Percentiles rank a stretch among this genome's conserved stretches.
Conservation (phyloP, 1,140 invertebrate species). For the Hesperophylax magnus region DNA sequence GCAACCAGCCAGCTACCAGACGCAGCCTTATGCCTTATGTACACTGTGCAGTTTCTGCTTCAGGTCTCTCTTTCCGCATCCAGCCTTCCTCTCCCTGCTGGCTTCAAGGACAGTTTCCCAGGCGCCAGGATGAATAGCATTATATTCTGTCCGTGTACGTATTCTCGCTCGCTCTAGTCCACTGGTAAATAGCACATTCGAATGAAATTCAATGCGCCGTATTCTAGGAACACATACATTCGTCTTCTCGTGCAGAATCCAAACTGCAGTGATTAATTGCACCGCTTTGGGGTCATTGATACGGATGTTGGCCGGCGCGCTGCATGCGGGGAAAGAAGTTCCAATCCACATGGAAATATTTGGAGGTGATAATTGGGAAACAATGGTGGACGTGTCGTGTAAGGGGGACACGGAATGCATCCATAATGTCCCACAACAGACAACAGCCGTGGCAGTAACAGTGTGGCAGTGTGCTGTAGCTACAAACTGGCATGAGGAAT, state of each 20-base stretch:
- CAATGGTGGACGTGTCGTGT: slow-evolving; percentile 22
- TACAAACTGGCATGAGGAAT: no score
- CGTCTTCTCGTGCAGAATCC: neutral
- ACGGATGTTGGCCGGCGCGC: slow-evolving; percentile 13
- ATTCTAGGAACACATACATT: no score
- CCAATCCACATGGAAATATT: slow-evolving; percentile 22
- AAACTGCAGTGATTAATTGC: slow-evolving; percentile 21
- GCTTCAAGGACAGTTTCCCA: no score
- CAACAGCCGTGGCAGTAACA: neutral
- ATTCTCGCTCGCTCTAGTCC: neutral
- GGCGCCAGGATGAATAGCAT: neutral
- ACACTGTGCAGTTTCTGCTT: no score
- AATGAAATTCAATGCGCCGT: no score
- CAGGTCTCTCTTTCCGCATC: no score
- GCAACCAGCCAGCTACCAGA: neutral
- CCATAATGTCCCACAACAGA: neutral
- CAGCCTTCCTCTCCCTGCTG: no score
- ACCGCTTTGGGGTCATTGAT: slow-evolving; percentile 10
- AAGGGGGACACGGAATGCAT: slow-evolving; percentile 9
- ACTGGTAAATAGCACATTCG: no score
- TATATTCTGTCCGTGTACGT: neutral
- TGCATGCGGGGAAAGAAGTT: neutral
- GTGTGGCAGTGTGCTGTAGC: neutral
- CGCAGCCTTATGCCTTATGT: neutral
- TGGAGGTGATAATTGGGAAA: slow-evolving; percentile 17